These are phyloP conservation scores for Drosophila kikkawai DNA, from an alignment of 1,140 invertebrate species.

Conservation along the genomic window DNA sequence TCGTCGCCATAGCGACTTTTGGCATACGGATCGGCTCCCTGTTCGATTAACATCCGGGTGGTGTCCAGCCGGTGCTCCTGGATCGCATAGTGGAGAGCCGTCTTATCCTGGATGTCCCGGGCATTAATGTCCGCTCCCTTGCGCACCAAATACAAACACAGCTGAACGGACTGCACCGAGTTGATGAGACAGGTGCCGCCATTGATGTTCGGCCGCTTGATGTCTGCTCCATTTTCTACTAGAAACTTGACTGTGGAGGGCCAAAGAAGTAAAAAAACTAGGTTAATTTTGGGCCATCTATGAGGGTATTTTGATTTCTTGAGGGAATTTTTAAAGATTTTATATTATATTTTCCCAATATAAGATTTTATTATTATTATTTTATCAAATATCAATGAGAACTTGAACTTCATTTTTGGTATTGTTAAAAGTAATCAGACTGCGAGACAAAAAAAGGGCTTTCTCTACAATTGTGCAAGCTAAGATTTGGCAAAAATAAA, in stretches of 20 bases:
- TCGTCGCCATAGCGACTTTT: constrained; percentile 94
- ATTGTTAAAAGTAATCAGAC: neutral
- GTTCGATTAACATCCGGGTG: constrained; percentile 91
- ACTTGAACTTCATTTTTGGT: too few relatives aligned
- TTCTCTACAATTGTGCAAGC: constrained; percentile 1
- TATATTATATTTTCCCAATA: too few relatives aligned
- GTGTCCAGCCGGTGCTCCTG: constrained; percentile 95
- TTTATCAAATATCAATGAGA: too few relatives aligned
- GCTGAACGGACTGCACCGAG: constrained; percentile 93
- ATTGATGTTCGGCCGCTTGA: constrained; percentile 94
- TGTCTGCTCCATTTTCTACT: constrained; percentile 94
- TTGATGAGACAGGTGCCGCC: constrained; percentile 97
- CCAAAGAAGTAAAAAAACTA: neutral
- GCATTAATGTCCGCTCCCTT: constrained; percentile 94
- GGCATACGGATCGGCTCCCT: constrained; percentile 92
- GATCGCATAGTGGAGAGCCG: constrained; percentile 97
- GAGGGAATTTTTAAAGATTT: neutral
- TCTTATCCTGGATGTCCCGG: constrained; percentile 95
- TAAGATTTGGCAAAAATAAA: neutral
- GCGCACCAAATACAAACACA: constrained; percentile 93
- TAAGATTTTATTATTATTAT: too few relatives aligned
- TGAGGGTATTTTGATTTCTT: neutral
- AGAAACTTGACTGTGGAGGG: constrained; percentile 89
- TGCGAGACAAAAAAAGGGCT: neutral
- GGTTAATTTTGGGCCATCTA: neutral